These are phyloP conservation scores for Formica aserva DNA, from an alignment of 2,888 invertebrate species.

Conservation along the genomic window DNA sequence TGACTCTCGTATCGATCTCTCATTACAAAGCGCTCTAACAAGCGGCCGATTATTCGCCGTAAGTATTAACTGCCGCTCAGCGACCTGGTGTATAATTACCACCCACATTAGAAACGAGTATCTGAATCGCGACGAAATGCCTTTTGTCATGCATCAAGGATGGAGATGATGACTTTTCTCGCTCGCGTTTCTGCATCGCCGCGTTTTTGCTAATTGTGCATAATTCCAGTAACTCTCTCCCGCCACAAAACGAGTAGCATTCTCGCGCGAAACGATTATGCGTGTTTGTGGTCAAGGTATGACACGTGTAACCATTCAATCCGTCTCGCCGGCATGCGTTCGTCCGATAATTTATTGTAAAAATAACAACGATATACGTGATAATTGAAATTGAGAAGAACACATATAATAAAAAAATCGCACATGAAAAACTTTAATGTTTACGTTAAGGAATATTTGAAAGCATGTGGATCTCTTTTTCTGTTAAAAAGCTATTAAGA, in stretches of 20 bases:
- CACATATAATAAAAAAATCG: neutral
- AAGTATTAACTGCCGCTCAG: neutral
- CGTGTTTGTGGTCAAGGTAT: constrained; percentile 36
- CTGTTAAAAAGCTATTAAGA: neutral
- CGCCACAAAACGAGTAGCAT: constrained; percentile 21
- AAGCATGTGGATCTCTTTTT: neutral
- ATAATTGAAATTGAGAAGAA: neutral
- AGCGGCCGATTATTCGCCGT: constrained; percentile 24
- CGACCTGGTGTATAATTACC: constrained; percentile 22
- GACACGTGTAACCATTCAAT: neutral
- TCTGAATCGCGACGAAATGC: constrained; percentile 7
- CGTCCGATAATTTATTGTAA: neutral
- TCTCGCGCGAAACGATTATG: constrained; percentile 23
- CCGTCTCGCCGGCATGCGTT: neutral
- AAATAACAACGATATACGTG: neutral
- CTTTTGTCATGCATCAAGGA: neutral
- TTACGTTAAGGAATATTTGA: neutral
- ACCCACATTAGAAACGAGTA: constrained; percentile 14
- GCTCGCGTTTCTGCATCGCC: neutral
- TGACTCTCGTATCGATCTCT: constrained; percentile 7
- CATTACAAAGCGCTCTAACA: constrained; percentile 32
- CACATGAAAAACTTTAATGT: neutral
- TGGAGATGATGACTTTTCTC: constrained; percentile 4
- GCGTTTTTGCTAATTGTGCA: neutral
- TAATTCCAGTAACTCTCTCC: constrained; percentile 33